Conservation (phyloP, 2,113 vertebrate species). For the Callionymus lyra region DNA sequence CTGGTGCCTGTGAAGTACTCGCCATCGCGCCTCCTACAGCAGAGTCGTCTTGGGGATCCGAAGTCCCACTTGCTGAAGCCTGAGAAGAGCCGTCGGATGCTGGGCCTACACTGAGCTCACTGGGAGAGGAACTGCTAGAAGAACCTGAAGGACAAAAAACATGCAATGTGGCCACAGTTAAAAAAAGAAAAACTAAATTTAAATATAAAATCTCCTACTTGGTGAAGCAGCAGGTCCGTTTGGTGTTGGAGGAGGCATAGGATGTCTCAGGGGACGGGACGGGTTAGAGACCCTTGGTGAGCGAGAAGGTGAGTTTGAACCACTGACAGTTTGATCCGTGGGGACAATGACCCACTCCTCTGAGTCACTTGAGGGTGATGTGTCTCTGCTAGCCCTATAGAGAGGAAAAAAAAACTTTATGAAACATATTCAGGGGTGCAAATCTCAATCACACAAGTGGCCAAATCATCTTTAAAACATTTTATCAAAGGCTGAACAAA, state of each 20-base stretch:
- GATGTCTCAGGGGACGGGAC: slow-evolving; percentile 75
- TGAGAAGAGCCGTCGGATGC: slow-evolving; percentile 60
- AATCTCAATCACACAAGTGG: no score
- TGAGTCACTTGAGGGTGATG: slow-evolving; percentile 69
- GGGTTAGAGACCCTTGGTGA: slow-evolving; percentile 73
- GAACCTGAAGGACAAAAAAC: slow-evolving; percentile 49
- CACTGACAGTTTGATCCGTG: slow-evolving; percentile 65
- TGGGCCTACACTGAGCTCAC: slow-evolving; percentile 62
- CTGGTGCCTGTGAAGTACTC: slow-evolving; percentile 60
- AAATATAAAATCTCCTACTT: slow-evolving; percentile 48
- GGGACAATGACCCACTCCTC: slow-evolving; percentile 70
- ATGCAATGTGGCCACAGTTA: not conserved
- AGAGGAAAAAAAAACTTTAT: not conserved
- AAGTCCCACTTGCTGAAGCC: slow-evolving; percentile 52
- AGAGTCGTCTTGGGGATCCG: slow-evolving; percentile 62
- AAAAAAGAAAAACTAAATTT: not conserved
- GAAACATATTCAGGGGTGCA: no score
- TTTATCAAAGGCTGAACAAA: no score
- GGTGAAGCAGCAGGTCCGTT: slow-evolving; percentile 63
- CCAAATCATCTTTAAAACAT: no score
- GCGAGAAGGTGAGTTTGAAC: slow-evolving; percentile 70
- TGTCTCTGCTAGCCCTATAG: slow-evolving; percentile 69
- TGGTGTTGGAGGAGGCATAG: slow-evolving; percentile 75
- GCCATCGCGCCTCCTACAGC: slow-evolving; percentile 31
- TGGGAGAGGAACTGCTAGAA: slow-evolving; percentile 66